Evolutionary conservation across 2,888 invertebrate species (phyloP), one percentile per base, ranked within the genome.

Genomic region (Lasius platythorax): DNA sequence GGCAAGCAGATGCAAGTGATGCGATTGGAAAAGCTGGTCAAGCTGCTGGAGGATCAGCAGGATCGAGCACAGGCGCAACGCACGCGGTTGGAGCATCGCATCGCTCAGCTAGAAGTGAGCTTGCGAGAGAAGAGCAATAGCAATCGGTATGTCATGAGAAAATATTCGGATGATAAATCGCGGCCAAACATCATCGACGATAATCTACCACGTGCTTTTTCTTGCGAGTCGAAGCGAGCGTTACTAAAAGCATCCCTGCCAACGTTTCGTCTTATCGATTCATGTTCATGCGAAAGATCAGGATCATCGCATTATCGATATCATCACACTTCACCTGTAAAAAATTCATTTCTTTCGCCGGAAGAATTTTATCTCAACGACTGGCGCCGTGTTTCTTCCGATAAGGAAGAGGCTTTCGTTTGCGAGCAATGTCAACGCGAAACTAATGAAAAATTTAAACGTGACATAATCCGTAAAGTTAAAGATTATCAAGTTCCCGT

Each of bases 11-110:
- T 95, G 90, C 96, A 96, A 91, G 95, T 96, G 53, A 95, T 96
- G 90, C 95, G 96, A 75, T 91, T 96, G 79, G 96, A 96, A 90
- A 96, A 96, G 92, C 95, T 96, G 56, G 96, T 96, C 74, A 93
- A 96, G 72, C 95, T 96, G 63, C 93, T 96, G 90, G 96, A 96
- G 88, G 96, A 96, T 85, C 96, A 96, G 87, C 96, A 96, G 89
- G 94, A 96, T 56, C 95, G 96, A 18, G 95, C 96, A 8, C 96
- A 96, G 90, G 96, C 96, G 86, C 96, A 96, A 91, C 96, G 96
- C 4, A 96, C 96, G 53, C 95, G 96, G 0, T 95, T 96, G 84
- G 96, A 96, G 91, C 96, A 95, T 89, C 96, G 96, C 83, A 96
- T 96, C 37, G 96, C 96, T 0, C 95, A 96, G 68, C 94, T 96